Base-by-base conservation (phyloP, 2,888 invertebrate genomes). In the Alviniconcha strummeri region DNA sequence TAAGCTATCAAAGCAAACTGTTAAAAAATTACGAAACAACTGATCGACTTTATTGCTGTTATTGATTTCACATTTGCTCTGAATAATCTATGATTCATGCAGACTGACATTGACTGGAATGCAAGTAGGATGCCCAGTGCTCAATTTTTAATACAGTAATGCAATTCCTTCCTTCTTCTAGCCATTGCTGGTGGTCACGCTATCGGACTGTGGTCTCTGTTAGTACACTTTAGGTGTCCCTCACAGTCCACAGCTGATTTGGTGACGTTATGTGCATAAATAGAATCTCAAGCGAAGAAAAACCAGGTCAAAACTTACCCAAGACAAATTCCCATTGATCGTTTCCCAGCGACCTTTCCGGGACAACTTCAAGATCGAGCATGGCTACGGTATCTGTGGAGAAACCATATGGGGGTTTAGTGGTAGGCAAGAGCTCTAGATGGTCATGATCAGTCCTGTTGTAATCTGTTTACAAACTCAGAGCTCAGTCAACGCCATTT, bases 291-390 rank as follows among this genome's bases (percentile, higher is more conserved):
- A 71, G 52, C 72, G 56, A 57, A 76, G 57, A 60, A 72, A 71
- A 84, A 84, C 36, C 64, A 75, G 74, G 75, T 80, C 82, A 82
- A 67, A 74, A 91, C 96, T 96, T 95, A 97, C 98, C 98, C 95
- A 98, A 95, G 94, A 97, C 96, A 95, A 99, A 98, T 95, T 99
- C 98, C 98, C 98, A 98, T 95, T 97, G 97, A 95, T 98, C 98
- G 94, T 98, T 97, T 95, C 98, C 97, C 93, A 99, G 96, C 82
- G 93, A 93, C 88, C 93, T 88, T 95, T 98, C 98, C 91, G 98
- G 98, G 94, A 97, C 96, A 92, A 99, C 97, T 95, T 99, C 98
- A 94, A 99, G 96, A 95, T 98, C 98, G 95, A 99, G 96, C 98
- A 99, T 99, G 86, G 83, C 83, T 85, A 80, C 84, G 79, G 74